These are phyloP conservation scores for Toxostoma redivivum DNA, from an alignment of 2,113 vertebrate genomes.

Conservation along the genomic window DNA sequence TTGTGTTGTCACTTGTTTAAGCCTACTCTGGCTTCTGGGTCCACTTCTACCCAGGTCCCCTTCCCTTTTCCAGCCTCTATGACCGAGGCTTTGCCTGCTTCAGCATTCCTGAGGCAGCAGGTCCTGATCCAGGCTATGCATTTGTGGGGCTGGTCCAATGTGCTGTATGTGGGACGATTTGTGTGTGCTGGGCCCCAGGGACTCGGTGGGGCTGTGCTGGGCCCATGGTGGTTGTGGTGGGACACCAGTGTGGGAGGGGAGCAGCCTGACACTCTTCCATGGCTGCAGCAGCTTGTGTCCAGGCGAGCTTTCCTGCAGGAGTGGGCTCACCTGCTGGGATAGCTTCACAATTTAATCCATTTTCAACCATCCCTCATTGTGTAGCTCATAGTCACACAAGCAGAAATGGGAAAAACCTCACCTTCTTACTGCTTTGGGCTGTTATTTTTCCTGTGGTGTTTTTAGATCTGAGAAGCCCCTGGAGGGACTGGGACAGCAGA, in stretches of 20 bases:
- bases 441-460: not conserved
- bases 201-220: fast-evolving
- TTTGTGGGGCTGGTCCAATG: fast-evolving
- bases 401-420: not conserved
- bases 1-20: not conserved
- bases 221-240: fast-evolving
- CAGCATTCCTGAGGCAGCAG: not conserved
- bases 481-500: not conserved
- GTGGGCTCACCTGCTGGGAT: not conserved
- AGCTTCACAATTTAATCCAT: not conserved
- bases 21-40: not conserved
- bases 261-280: not conserved
- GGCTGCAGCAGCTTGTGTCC: not conserved
- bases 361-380: not conserved
- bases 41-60: fast-evolving
- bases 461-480: not conserved
- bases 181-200: fast-evolving
- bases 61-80: not conserved
- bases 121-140: fast-evolving
- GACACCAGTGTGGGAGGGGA: not conserved
- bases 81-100: fast-evolving
- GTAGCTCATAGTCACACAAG: not conserved
- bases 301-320: fast-evolving
- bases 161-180: fast-evolving
- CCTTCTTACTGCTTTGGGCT: not conserved